A percentile compares a stretch with the other conserved stretches of the same genome.
Conservation (phyloP, 2,888 invertebrate genomes). For the Ophion slaviceki region DNA sequence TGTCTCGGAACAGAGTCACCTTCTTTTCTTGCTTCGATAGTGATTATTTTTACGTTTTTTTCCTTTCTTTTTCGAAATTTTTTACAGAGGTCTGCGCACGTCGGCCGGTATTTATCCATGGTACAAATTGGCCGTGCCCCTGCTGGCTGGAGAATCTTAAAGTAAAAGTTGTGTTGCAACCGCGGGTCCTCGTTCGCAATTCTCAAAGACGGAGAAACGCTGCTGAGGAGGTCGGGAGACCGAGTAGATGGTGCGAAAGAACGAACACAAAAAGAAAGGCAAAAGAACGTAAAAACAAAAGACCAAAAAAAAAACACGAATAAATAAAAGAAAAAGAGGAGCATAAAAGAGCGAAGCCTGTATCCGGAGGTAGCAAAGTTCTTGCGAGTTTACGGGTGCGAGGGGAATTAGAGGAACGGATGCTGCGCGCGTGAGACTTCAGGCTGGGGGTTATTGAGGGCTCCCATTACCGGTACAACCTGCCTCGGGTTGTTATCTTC, state of each 20-base stretch:
- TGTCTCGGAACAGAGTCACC: background rate
- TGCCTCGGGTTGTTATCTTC: slow-evolving; percentile 79
- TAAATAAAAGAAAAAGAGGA: slow-evolving; percentile 25
- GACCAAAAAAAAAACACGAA: slow-evolving; percentile 12
- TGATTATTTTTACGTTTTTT: slow-evolving; percentile 13
- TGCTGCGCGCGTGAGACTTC: slow-evolving; percentile 74
- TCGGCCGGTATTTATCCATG: slow-evolving; percentile 71
- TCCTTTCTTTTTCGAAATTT: background rate
- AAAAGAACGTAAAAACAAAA: slow-evolving; percentile 59
- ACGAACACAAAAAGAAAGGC: slow-evolving; percentile 66
- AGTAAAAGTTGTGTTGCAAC: slow-evolving; percentile 80
- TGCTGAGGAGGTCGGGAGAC: background rate
- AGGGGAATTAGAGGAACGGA: slow-evolving; percentile 49
- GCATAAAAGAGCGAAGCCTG: slow-evolving; percentile 1
- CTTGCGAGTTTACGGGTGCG: slow-evolving; percentile 36
- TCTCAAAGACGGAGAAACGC: slow-evolving; percentile 24
- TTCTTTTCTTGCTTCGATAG: slow-evolving; percentile 9
- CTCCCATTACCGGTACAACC: slow-evolving; percentile 82
- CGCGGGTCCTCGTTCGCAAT: slow-evolving; percentile 68
- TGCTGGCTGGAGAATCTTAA: slow-evolving; percentile 74
- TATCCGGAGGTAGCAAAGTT: slow-evolving; percentile 55
- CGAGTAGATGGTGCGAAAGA: slow-evolving; percentile 50
- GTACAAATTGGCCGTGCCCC: slow-evolving; percentile 79
- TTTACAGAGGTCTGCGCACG: slow-evolving; percentile 1
- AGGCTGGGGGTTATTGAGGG: slow-evolving; percentile 80